These are phyloP conservation scores for Syrmaticus mikado DNA, from an alignment of 2,113 vertebrate species.

Conservation along the genomic window DNA sequence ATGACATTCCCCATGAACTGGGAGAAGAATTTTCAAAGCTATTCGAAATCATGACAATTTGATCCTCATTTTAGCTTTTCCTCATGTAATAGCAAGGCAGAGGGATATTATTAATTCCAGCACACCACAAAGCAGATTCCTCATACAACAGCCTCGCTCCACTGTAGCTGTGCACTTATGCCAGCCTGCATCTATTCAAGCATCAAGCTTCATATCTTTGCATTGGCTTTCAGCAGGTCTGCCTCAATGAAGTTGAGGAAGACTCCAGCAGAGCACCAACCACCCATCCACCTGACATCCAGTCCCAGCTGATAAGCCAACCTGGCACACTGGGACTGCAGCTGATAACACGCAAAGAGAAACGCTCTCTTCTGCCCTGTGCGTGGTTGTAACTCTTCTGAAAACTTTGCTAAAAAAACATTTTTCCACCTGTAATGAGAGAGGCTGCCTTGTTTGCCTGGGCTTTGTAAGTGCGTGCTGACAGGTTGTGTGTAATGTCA, in stretches of 20 bases:
- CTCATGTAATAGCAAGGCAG: neutral
- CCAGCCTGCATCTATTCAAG: neutral
- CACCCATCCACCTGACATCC: neutral
- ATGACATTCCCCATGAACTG: neutral
- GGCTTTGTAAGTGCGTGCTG: neutral
- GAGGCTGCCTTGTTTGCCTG: neutral
- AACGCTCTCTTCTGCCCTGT: neutral
- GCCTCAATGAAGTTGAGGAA: neutral
- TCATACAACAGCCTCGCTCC: neutral
- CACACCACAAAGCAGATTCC: neutral
- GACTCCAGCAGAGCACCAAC: neutral
- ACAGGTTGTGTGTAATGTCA: slow-evolving; percentile 57
- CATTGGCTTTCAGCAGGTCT: neutral
- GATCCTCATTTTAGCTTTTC: neutral
- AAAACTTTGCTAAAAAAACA: neutral
- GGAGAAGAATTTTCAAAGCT: slow-evolving; percentile 3
- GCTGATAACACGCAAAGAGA: neutral
- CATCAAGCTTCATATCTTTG: neutral
- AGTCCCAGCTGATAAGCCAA: neutral
- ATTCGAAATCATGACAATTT: neutral
- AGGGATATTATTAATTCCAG: neutral
- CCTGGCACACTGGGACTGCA: rapidly evolving
- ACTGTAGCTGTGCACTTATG: rapidly evolving
- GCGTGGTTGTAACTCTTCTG: neutral
- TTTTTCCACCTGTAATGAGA: slow-evolving; percentile 27